A percentile compares a stretch with the other conserved stretches of the same genome.
Evolutionary conservation across 2,888 invertebrate genomes (phyloP).

Genomic region (Crepidodera aurea): DNA sequence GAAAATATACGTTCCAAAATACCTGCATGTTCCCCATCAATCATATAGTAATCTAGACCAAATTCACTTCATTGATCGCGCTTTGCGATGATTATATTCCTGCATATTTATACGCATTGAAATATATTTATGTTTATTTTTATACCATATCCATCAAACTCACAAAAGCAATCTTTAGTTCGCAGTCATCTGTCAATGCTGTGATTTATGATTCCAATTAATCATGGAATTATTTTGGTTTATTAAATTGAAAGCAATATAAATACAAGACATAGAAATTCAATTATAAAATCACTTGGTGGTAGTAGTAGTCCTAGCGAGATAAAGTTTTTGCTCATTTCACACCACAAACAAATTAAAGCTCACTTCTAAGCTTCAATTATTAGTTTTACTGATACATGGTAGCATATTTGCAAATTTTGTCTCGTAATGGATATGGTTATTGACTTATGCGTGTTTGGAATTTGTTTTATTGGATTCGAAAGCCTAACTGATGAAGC

Average conservation of each 20-base stretch:
- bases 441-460: no score
- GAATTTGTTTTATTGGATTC: no score
- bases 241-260: not conserved
- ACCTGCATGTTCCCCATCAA: slow-evolving; percentile 3
- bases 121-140: slow-evolving; percentile 5
- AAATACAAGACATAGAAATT: not conserved
- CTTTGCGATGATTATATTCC: not conserved
- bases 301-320: no score
- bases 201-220: slow-evolving; percentile 1
- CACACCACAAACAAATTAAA: no score
- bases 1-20: not conserved
- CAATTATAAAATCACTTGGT: no score
- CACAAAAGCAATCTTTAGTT: slow-evolving; percentile 5
- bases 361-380: no score
- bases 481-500: no score
- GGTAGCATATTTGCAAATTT: no score
- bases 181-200: not conserved
- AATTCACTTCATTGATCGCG: slow-evolving; percentile 3
- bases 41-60: not conserved
- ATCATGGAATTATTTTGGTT: not conserved
- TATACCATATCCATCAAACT: slow-evolving; percentile 1
- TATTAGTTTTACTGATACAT: no score
- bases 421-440: no score
- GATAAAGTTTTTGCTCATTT: no score
- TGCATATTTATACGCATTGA: not conserved